These are phyloP conservation scores for Bos indicus DNA, from an alignment of 2,113 vertebrate species.

Conservation along the genomic window DNA sequence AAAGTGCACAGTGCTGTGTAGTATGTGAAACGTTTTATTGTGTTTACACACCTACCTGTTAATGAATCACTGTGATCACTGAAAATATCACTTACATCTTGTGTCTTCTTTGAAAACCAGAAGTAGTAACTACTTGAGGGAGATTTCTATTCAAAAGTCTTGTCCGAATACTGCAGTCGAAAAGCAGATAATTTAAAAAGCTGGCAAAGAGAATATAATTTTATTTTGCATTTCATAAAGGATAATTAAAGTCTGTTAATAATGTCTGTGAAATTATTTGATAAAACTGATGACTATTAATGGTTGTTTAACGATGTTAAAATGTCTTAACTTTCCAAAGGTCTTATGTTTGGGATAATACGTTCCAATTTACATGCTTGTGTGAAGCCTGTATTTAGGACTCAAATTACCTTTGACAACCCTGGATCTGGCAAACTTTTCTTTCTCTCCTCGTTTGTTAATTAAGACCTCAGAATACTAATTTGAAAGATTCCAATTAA, in stretches of 20 bases:
- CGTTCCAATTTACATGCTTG: neutral
- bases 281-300: neutral
- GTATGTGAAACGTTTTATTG: neutral
- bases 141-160: neutral
- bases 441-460: neutral
- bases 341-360: neutral
- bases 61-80: neutral
- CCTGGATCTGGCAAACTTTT: neutral
- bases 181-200: neutral
- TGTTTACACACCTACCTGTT: neutral
- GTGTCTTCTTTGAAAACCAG: neutral
- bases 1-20: neutral
- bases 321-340: neutral
- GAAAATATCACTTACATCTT: neutral
- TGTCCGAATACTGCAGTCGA: neutral
- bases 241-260: neutral
- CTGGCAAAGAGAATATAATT: neutral
- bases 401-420: neutral
- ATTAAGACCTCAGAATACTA: neutral
- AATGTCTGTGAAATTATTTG: neutral
- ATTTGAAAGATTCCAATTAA: neutral
- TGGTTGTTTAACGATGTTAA: neutral
- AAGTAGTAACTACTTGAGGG: neutral
- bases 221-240: neutral
- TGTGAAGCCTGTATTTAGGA: neutral